Evolutionary conservation across 2,888 invertebrate species (phyloP), one percentile per base, ranked within the genome.

Genomic region (Drosophila rubida): DNA sequence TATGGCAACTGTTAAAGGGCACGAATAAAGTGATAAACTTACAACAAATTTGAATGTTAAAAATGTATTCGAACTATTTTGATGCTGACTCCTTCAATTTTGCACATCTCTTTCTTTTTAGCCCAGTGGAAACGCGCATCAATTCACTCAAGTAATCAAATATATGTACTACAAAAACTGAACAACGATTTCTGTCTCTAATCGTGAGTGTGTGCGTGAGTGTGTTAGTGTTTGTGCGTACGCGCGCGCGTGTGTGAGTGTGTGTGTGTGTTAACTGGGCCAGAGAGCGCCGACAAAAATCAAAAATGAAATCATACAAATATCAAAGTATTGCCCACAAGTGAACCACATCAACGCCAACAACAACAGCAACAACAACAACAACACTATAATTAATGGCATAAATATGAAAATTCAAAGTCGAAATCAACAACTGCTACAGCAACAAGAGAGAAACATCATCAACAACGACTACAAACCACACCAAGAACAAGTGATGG

Each of bases 251-350:
- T 30, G 22, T 45, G 44, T 50, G 19, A 32, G 35, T 53, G 55
- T 37, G 16, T 65, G 39, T 69, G 16, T 37, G 49, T 62, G 39
- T 54, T 71, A 67, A 64, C 41, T 45, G n/a, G 69, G 60, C 66
- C 62, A 64, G 64, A 41, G 16, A 44, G 63, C 3, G 19, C 55
- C 62, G 41, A 58, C 41, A 45, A 58, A 57, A 64, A 59, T 62
- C 23, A 22, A 51, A 72, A 59, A 71, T 69, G 51, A 78, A 73
- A 83, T 72, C 64, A 72, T 69, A 51, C 37, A 69, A 80, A 75
- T 72, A 60, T 57, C 23, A 61, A 77, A 63, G 53, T 61, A 61
- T 54, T 63, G 37, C 45, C 57, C 42, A 25, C 51, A 60, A 72
- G 54, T 58, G 63, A 60, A 35, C 32, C 59, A 64, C 57, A 46